A percentile compares a stretch with the other conserved stretches of the same genome.
These are phyloP conservation scores for Agrochola circellaris DNA, from an alignment of 2,888 invertebrate genomes.

Conservation along the genomic window DNA sequence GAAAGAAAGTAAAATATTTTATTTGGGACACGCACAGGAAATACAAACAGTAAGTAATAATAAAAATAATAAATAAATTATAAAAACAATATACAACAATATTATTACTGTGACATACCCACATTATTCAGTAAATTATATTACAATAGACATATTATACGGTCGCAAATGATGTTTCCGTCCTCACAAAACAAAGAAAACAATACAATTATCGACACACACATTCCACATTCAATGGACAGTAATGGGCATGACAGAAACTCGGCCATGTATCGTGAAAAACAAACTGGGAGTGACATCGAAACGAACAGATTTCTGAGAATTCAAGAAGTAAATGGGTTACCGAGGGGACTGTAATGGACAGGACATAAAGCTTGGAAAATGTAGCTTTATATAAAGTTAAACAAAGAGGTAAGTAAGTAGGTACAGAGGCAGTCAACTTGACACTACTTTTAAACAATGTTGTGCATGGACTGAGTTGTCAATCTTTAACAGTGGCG, in stretches of 20 bases:
- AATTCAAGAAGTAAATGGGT: constrained; percentile 48
- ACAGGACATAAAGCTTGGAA: constrained; percentile 13
- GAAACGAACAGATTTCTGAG: constrained; percentile 46
- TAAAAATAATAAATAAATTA: too few species aligned
- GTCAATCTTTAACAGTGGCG: background rate
- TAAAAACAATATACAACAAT: too few species aligned
- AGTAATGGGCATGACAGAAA: constrained; percentile 23
- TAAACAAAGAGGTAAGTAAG: background rate
- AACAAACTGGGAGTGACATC: constrained; percentile 41
- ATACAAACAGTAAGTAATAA: too few species aligned
- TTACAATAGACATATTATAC: background rate
- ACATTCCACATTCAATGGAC: background rate
- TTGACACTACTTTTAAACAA: background rate
- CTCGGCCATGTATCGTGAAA: constrained; percentile 22
- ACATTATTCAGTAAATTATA: background rate
- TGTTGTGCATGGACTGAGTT: background rate
- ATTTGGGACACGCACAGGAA: too few species aligned
- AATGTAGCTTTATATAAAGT: background rate
- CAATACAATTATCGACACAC: constrained; percentile 11
- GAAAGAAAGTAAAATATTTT: too few species aligned
- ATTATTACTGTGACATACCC: background rate
- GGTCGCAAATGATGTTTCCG: background rate
- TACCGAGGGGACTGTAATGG: constrained; percentile 46
- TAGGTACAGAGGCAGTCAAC: background rate
- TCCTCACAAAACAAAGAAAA: constrained; percentile 10